phyloP scores from a whole-genome alignment of 2,797 vertebrate species.

The Lindbergichthys nudifrons region DNA sequence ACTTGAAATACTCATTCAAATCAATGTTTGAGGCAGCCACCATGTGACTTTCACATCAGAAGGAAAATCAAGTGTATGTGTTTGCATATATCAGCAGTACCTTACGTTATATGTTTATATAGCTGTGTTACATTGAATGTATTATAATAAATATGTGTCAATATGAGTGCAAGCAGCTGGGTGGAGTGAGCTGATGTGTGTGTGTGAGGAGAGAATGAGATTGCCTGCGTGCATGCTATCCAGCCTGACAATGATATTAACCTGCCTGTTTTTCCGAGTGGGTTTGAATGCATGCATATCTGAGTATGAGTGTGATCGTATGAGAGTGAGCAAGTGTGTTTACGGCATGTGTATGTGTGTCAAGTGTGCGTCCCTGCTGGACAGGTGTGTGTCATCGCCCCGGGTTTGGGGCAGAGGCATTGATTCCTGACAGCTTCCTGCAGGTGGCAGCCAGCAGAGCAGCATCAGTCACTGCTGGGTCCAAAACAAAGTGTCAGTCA shows the following conservation, averaged over 20 bases:
- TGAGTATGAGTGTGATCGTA: slow-evolving; percentile 35
- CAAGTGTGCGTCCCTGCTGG: slow-evolving; percentile 61
- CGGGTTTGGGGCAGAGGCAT: slow-evolving; percentile 66
- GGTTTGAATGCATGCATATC: slow-evolving; percentile 71
- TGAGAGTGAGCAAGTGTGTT: slow-evolving; percentile 25
- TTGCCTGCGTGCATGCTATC: slow-evolving; percentile 84
- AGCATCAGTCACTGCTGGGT: slow-evolving; percentile 76
- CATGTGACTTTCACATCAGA: slow-evolving; percentile 32
- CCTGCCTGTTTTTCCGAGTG: slow-evolving; percentile 76
- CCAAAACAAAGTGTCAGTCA: slow-evolving; percentile 48
- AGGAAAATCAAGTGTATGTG: slow-evolving; percentile 32
- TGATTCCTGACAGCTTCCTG: slow-evolving; percentile 73
- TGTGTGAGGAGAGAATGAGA: slow-evolving; percentile 52
- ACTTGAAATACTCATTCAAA: slow-evolving; percentile 32
- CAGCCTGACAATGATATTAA: slow-evolving; percentile 78
- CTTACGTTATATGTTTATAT: slow-evolving; percentile 12
- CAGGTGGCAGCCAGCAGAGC: slow-evolving; percentile 83
- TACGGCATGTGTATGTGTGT: slow-evolving; percentile 63
- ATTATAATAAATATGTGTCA: slow-evolving; percentile 35
- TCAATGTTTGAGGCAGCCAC: slow-evolving; percentile 48
- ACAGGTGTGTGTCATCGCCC: slow-evolving; percentile 72
- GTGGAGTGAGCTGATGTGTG: slow-evolving; percentile 30
- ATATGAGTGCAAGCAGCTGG: slow-evolving; percentile 23
- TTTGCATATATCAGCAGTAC: slow-evolving; percentile 36
- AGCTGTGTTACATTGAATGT: slow-evolving; percentile 35